Conservation (phyloP, 2,797 vertebrate genomes). For the Picus viridis region DNA sequence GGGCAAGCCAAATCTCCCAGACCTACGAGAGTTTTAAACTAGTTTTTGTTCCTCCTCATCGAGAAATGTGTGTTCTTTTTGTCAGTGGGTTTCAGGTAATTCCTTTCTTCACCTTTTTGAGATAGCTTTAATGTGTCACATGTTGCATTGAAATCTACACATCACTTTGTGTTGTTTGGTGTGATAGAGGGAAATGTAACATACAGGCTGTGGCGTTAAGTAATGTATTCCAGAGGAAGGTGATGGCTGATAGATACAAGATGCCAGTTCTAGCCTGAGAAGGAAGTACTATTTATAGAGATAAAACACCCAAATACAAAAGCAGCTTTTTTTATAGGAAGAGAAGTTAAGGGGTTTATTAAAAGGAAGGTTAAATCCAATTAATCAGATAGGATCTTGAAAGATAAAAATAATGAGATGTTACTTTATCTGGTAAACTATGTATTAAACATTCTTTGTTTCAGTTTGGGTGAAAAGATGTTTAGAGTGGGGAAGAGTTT, state of each 20-base stretch:
- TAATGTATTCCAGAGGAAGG: not conserved
- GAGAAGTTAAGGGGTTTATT: no score
- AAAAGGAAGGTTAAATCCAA: not conserved
- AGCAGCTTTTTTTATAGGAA: no score
- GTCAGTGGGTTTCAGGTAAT: not conserved
- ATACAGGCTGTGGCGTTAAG: not conserved
- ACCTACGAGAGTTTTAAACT: not conserved
- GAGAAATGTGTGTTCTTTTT: not conserved
- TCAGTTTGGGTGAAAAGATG: not conserved
- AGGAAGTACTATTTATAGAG: not conserved
- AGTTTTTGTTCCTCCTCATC: not conserved
- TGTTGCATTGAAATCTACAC: not conserved
- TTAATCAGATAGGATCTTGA: not conserved
- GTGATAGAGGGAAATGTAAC: not conserved
- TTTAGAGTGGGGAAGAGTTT: not conserved
- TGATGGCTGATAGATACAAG: not conserved
- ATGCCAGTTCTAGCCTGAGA: not conserved
- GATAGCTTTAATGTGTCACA: not conserved
- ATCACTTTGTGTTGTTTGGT: not conserved
- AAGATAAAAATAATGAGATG: not conserved
- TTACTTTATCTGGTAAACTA: not conserved
- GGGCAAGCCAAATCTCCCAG: not conserved
- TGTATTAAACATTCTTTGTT: not conserved
- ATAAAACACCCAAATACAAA: not conserved
- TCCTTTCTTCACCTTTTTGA: not conserved